Evolutionary conservation across 1,140 invertebrate genomes (phyloP).

Genomic region (Dolichoris vasculosae): DNA sequence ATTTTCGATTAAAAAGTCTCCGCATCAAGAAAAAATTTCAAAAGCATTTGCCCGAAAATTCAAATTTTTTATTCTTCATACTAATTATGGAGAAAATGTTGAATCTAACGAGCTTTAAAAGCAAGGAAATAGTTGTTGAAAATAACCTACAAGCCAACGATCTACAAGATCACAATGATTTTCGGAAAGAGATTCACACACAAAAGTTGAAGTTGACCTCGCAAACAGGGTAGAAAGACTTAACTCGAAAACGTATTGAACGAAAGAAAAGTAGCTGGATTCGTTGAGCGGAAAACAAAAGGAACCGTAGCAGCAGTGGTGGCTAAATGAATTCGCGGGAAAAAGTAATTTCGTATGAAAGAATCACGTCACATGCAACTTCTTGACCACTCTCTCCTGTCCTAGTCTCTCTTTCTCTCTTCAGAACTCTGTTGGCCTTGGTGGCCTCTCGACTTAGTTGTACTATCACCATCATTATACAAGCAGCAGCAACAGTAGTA

Average conservation of each 20-base stretch:
- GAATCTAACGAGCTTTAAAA: neutral
- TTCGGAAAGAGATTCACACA: neutral
- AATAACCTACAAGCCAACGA: neutral
- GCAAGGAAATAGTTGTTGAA: neutral
- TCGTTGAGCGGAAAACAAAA: neutral
- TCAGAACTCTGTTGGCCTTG: neutral
- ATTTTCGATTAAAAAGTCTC: no score
- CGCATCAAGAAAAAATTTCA: no score
- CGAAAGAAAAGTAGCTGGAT: neutral
- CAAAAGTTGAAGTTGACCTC: neutral
- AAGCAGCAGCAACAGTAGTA: no score
- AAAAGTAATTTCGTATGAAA: slow-evolving; percentile 1
- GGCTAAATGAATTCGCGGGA: neutral
- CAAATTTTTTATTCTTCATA: neutral
- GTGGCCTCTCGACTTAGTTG: slow-evolving; percentile 6
- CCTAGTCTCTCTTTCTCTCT: neutral
- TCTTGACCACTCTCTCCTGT: slow-evolving; percentile 28
- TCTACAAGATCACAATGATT: neutral
- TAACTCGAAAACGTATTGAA: neutral
- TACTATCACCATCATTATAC: no score
- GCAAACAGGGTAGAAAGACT: neutral
- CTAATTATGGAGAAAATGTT: neutral
- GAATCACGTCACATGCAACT: slow-evolving; percentile 46
- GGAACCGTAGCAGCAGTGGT: neutral
- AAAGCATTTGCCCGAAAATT: neutral